A percentile compares a stretch with the other conserved stretches of the same genome.
phyloP scores from a whole-genome alignment of 2,113 vertebrate species.

The Anhinga anhinga region DNA sequence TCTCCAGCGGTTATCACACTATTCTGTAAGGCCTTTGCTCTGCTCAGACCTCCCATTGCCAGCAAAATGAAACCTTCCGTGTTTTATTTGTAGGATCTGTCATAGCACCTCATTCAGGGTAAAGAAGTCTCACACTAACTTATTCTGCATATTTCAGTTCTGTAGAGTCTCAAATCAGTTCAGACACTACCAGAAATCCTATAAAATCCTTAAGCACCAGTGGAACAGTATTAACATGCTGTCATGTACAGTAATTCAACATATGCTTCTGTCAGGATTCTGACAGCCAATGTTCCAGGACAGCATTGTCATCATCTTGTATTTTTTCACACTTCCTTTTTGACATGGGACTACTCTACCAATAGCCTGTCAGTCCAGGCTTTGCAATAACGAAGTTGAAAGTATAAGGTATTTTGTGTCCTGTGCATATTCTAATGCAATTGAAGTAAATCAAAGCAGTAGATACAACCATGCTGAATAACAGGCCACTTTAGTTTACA shows the following conservation, averaged over 20 bases:
- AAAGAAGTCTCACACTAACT: background rate
- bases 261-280: background rate
- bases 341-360: background rate
- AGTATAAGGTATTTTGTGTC: background rate
- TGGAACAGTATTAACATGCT: background rate
- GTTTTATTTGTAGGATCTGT: slow-evolving; percentile 31
- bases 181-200: background rate
- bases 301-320: background rate
- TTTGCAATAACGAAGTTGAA: background rate
- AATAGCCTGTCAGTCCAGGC: background rate
- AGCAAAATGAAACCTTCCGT: background rate
- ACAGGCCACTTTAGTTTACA: background rate
- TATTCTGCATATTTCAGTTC: background rate
- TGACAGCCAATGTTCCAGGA: background rate
- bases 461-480: background rate
- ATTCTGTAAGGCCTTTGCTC: slow-evolving; percentile 31
- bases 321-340: background rate
- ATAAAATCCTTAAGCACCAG: background rate
- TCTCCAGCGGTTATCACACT: background rate
- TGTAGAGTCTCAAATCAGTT: background rate
- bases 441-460: background rate
- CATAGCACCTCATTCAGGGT: slow-evolving; percentile 53
- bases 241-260: background rate
- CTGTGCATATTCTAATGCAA: background rate
- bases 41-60: background rate